Percentiles rank a stretch among this genome's conserved stretches.
These are phyloP conservation scores for Carabus problematicus DNA, from an alignment of 2,888 invertebrate species.

Conservation along the genomic window DNA sequence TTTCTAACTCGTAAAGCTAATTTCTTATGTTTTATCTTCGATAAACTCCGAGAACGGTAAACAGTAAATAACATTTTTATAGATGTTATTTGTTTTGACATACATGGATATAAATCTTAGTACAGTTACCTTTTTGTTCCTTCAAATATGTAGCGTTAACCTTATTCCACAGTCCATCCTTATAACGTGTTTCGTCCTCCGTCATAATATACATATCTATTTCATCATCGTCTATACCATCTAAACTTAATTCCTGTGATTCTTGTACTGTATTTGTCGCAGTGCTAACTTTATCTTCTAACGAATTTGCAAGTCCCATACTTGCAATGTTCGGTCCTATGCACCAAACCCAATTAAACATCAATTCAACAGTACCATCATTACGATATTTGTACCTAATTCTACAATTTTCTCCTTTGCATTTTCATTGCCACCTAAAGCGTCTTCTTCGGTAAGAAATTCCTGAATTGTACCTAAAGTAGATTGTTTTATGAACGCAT, in stretches of 20 bases:
- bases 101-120: background rate
- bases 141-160: constrained; percentile 87
- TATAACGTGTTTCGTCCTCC: constrained; percentile 80
- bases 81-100: too few species aligned
- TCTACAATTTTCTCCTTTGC: constrained; percentile 50
- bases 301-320: constrained; percentile 73
- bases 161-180: constrained; percentile 86
- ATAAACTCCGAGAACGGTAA: background rate
- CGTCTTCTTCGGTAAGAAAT: constrained; percentile 54
- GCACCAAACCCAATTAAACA: constrained; percentile 17
- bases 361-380: too few species aligned
- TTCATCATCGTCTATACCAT: constrained; percentile 88
- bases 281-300: constrained; percentile 55
- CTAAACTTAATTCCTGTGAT: constrained; percentile 68
- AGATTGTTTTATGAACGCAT: constrained; percentile 60
- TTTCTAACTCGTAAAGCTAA: background rate
- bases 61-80: too few species aligned
- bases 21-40: background rate
- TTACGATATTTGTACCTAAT: constrained; percentile 52
- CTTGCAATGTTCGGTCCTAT: constrained; percentile 77
- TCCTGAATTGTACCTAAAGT: constrained; percentile 59
- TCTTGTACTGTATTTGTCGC: constrained; percentile 52
- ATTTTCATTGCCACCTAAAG: constrained; percentile 51
- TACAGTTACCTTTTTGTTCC: constrained; percentile 72
- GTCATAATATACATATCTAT: constrained; percentile 85